Percentiles rank a stretch among this genome's conserved stretches.
Conservation (phyloP, 2,888 invertebrate species). For the Sphaerophoria taeniata region DNA sequence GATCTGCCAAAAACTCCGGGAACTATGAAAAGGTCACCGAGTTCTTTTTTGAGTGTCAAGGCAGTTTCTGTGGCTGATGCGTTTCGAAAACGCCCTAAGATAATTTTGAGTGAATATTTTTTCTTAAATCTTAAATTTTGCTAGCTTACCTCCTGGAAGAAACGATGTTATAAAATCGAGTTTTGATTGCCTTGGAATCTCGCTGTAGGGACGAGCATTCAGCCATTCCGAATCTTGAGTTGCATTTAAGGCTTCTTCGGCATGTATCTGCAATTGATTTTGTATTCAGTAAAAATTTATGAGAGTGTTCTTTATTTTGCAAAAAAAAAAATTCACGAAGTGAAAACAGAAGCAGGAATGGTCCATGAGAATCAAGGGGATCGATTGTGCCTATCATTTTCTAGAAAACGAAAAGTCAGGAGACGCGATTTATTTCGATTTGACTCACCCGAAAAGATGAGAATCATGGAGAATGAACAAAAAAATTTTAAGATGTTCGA, state of each 20-base stretch:
- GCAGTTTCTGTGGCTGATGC: conserved; percentile 73
- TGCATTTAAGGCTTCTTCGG: background rate
- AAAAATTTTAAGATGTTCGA: no score
- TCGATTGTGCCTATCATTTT: no score
- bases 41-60: conserved; percentile 60
- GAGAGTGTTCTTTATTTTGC: no score
- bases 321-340: no score
- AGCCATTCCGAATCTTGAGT: conserved; percentile 6
- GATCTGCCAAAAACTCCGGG: conserved; percentile 78
- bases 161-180: background rate
- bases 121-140: background rate
- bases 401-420: no score
- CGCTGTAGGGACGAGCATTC: background rate
- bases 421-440: no score
- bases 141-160: conserved; percentile 3
- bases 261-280: background rate
- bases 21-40: conserved; percentile 81
- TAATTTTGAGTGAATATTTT: background rate
- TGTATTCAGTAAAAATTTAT: no score
- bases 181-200: conserved; percentile 18
- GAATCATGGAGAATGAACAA: no score
- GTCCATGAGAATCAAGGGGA: no score
- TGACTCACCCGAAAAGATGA: no score
- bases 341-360: no score
- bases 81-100: conserved; percentile 67